phyloP scores from a whole-genome alignment of 2,888 invertebrate species.

The Oxystoma pomonae region DNA sequence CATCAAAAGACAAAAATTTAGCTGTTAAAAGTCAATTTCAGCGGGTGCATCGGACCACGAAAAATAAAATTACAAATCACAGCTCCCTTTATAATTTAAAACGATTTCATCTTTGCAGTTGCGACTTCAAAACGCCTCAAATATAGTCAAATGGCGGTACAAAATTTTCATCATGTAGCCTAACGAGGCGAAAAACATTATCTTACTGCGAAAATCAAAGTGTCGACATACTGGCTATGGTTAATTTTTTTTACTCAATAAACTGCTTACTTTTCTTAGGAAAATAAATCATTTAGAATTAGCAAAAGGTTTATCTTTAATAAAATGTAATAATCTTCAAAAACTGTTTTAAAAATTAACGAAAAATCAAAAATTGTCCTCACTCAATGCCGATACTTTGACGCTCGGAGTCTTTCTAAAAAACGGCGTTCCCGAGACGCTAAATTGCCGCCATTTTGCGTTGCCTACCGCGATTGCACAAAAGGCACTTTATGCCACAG shows the following conservation, averaged over 20 bases:
- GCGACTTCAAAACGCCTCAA: too few species aligned
- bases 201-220: too few species aligned
- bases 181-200: constrained; percentile 1
- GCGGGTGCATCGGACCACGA: not conserved
- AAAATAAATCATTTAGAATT: too few species aligned
- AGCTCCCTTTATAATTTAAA: not conserved
- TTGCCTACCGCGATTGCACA: constrained; percentile 3
- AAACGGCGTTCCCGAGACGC: not conserved
- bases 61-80: not conserved
- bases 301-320: too few species aligned
- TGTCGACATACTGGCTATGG: too few species aligned
- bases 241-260: too few species aligned
- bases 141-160: not conserved
- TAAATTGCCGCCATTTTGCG: constrained; percentile 10
- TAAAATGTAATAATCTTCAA: too few species aligned
- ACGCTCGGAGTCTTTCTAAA: not conserved
- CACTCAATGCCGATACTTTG: too few species aligned
- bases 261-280: too few species aligned
- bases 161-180: not conserved
- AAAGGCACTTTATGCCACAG: constrained; percentile 1
- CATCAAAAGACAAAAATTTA: too few species aligned
- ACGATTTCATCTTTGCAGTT: not conserved
- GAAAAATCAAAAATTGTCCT: too few species aligned
- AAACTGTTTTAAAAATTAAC: too few species aligned
- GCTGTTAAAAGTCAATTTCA: not conserved